Evolutionary conservation across 1,140 invertebrate species (phyloP), one percentile per base, ranked within the genome.

Genomic region (Drosophila nasuta): DNA sequence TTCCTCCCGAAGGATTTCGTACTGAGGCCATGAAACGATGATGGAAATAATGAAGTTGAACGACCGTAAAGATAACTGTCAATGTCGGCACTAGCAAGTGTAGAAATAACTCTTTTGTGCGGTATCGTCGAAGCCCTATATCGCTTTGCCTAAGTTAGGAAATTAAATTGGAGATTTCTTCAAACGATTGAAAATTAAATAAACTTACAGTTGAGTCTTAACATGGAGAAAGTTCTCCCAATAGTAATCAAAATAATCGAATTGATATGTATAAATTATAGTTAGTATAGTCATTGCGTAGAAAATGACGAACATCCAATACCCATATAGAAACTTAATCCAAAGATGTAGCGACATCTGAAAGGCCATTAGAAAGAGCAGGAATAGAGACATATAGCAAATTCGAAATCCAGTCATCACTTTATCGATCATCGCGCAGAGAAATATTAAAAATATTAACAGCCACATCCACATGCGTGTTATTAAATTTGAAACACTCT

Each of bases 21-120:
- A 92, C 72, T 1, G 87, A 75, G 6, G 71, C 70, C 69, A 92
- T 90, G 33, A 92, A 92, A 25, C 77, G 82, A n/a, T 69, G 95
- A 85, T 99, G 98, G 93, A 99, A 99, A 93, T 99, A 99, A 93
- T 99, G 97, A 0, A 99, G 94, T 93, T 99, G 98, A 65, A 99
- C 95, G n/a, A 98, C 98, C 0, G 98, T 98, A 30, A 99, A 96
- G 38, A 99, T 98, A 0, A 98, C 95, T 90, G 98, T 98, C 81
- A 97, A 95, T 0, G 97, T 98, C 1, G 98, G 97, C 0, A 97
- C 97, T 13, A 99, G 93, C 1, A 99, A 93, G 81, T 97, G 95
- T 8, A 98, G 94, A 91, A 99, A 98, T 8, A 99, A 93, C 66
- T 97, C 96, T 63, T 97, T 97, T 0, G 96, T 97, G 78, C 96